A percentile compares a stretch with the other conserved stretches of the same genome.
Evolutionary conservation across 2,888 invertebrate genomes (phyloP).

Genomic region (Pristionchus entomophagus): DNA sequence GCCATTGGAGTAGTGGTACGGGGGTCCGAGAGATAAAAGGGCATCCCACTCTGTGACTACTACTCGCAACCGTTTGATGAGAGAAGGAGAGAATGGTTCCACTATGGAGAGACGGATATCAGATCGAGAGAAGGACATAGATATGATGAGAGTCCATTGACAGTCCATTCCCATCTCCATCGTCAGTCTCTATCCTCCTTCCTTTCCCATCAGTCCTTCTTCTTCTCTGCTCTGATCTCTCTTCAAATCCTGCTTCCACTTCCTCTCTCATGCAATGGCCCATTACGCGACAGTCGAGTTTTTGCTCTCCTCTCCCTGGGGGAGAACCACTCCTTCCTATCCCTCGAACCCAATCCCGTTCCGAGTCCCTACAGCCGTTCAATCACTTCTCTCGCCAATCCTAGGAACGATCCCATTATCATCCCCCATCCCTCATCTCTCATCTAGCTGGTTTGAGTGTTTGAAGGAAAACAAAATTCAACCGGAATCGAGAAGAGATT

Average conservation of each 20-base stretch:
- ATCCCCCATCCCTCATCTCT: too few species aligned
- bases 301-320: constrained; percentile 7
- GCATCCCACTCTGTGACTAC: not conserved
- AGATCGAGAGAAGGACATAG: not conserved
- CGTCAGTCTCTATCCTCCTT: too few species aligned
- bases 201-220: not conserved
- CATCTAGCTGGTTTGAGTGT: not conserved
- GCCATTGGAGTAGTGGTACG: not conserved
- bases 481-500: not conserved
- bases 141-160: not conserved
- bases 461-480: constrained; percentile 22
- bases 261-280: constrained; percentile 19
- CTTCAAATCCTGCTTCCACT: not conserved
- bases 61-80: not conserved
- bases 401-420: not conserved
- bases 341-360: constrained; percentile 13
- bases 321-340: not conserved
- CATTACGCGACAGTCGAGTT: constrained; percentile 24
- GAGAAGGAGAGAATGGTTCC: not conserved
- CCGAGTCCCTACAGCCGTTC: not conserved
- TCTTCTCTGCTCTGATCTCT: not conserved
- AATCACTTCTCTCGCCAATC: not conserved
- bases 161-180: too few species aligned
- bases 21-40: constrained; percentile 14
- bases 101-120: not conserved